A percentile compares a stretch with the other conserved stretches of the same genome.
Evolutionary conservation across 2,888 invertebrate genomes (phyloP).

Genomic region (Ochropacha duplaris): DNA sequence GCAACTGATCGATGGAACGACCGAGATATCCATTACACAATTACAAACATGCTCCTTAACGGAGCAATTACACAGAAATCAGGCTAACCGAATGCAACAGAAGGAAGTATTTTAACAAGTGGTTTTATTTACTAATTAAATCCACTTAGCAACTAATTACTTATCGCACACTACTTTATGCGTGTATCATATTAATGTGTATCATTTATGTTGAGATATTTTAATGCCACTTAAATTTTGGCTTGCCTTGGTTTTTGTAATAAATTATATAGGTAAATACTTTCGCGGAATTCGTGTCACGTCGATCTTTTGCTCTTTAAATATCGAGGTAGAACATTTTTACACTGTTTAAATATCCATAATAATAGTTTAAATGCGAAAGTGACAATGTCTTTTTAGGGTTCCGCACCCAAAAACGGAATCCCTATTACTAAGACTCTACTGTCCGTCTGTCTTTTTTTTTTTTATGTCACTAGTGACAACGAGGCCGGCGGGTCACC

Average conservation of each 20-base stretch:
- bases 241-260: neutral
- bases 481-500: no score
- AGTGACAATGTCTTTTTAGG: no score
- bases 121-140: slow-evolving; percentile 39
- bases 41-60: slow-evolving; percentile 16
- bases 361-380: no score
- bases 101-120: slow-evolving; percentile 43
- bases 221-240: neutral
- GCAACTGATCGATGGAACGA: neutral
- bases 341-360: neutral
- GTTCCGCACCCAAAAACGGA: no score
- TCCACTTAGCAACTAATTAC: slow-evolving; percentile 35
- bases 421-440: no score
- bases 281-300: neutral
- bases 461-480: no score
- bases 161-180: slow-evolving; percentile 11
- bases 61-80: slow-evolving; percentile 41
- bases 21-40: neutral
- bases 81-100: slow-evolving; percentile 20
- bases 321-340: neutral
- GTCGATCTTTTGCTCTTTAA: neutral
- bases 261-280: neutral
- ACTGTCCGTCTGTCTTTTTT: no score
- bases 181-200: neutral
- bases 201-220: neutral